Base-by-base conservation (phyloP, 2,888 invertebrate genomes). In the Mimas tiliae region DNA sequence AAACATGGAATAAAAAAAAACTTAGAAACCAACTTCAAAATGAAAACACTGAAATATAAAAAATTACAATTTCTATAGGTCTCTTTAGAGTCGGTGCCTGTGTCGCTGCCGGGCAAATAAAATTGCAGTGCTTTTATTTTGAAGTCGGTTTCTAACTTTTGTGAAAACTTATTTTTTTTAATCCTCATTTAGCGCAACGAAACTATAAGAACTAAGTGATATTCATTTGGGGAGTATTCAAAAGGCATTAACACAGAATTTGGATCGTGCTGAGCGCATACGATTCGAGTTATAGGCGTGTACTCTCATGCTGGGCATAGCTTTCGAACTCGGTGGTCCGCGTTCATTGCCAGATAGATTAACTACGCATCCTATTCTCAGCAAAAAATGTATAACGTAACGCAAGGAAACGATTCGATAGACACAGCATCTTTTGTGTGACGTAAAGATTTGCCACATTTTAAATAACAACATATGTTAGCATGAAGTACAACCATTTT, bases 251-350 rank as follows among this genome's bases (percentile, higher is more conserved):
- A 67, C 65, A n/a, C 8, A 34, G 16, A 52, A 53, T 34, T 71
- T 69, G 68, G 77, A 34, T 80, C 82, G 84, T 83, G 82, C 75
- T 71, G 75, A 72, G 75, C 75, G 76, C 73, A 74, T 78, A 72
- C 73, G 77, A 76, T 72, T 72, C 76, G 73, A 72, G 72, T 80
- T 75, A 81, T 77, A 85, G 84, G 85, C 85, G 84, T 83, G 84
- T 78, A 82, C 33, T 75, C 68, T 83, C 83, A 80, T 83, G 83
- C 76, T 70, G 21, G 64, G 71, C 70, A 66, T 52, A 53, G 42
- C 19, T 69, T 65, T 58, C 74, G 67, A 70, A 68, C 77, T 70
- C 71, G 84, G 84, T 84, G 84, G 84, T 84, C 84, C 64, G 7
- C 38, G 16, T 47, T 33, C 53, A 64, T 27, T 33, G 53, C 50